Percentiles rank a stretch among this genome's conserved stretches.
These are phyloP conservation scores for Pentamera pediparva DNA, from an alignment of 53 echinoderm and acorn worm species.

Conservation along the genomic window DNA sequence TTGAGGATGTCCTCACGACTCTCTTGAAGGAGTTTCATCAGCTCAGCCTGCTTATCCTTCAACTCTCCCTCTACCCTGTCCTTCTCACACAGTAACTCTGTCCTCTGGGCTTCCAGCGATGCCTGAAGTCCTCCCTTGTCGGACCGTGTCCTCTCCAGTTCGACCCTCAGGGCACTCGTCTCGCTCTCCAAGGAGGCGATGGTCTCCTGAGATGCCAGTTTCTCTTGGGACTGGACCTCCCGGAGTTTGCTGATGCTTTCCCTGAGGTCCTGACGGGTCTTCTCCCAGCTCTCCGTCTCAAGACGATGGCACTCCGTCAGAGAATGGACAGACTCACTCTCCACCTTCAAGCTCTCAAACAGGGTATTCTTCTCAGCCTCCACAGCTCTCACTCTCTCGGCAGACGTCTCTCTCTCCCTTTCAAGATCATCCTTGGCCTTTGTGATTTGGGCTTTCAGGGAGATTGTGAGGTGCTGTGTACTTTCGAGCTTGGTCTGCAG, in stretches of 20 bases:
- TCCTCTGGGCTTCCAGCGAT: background rate
- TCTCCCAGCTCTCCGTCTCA: slow-evolving; percentile 5
- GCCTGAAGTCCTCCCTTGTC: background rate
- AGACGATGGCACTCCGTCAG: background rate
- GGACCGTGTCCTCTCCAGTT: background rate
- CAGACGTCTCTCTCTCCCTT: background rate
- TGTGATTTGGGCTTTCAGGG: slow-evolving; percentile 9
- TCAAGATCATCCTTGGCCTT: background rate
- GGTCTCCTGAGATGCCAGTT: background rate
- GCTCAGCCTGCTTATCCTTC: slow-evolving; percentile 3
- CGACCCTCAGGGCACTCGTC: slow-evolving; percentile 2
- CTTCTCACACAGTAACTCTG: background rate
- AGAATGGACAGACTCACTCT: slow-evolving; percentile 12
- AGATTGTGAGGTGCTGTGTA: background rate
- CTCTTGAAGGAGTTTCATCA: slow-evolving; percentile 25
- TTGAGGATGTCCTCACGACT: background rate
- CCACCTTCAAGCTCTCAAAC: background rate
- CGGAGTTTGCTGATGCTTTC: background rate
- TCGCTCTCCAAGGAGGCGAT: background rate
- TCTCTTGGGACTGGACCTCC: background rate
- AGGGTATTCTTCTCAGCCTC: slow-evolving; percentile 12
- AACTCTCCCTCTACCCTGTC: background rate
- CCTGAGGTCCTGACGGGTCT: background rate
- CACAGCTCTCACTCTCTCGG: slow-evolving; percentile 11
- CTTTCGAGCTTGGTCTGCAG: slow-evolving; percentile 5